Conservation (phyloP, 2,113 vertebrate species). For the Brienomyrus longianalis region DNA sequence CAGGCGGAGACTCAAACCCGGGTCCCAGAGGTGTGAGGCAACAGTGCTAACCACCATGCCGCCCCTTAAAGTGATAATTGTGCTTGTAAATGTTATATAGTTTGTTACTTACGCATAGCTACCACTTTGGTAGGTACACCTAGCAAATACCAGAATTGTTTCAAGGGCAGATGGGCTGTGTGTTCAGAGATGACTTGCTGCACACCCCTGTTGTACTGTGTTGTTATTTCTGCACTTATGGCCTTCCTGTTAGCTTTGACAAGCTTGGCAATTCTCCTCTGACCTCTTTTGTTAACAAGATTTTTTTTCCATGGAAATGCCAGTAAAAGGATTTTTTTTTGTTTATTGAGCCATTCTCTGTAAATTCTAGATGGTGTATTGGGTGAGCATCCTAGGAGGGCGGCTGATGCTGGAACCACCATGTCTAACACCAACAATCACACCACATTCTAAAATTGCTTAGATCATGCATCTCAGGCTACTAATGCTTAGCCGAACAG, state of each 20-base stretch:
- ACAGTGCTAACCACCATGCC: no score
- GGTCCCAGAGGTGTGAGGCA: no score
- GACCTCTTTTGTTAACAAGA: background rate
- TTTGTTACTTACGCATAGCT: background rate
- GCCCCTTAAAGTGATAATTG: background rate
- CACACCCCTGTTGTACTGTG: background rate
- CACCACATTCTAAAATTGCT: background rate
- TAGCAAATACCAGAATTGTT: background rate
- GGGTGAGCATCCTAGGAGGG: background rate
- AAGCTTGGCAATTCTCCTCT: background rate
- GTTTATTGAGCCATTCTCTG: background rate
- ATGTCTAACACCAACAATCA: background rate
- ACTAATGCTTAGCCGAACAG: background rate
- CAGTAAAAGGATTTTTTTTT: background rate
- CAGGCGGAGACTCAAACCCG: no score
- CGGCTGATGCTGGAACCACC: background rate
- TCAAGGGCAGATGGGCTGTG: background rate
- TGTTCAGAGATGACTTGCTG: background rate
- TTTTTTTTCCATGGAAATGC: background rate
- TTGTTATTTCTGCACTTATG: background rate
- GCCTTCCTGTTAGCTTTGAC: background rate
- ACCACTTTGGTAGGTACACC: background rate
- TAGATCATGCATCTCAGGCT: background rate
- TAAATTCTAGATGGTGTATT: background rate
- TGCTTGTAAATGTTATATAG: background rate